A percentile compares a stretch with the other conserved stretches of the same genome.
These are phyloP conservation scores for Seira musarum DNA, from an alignment of 2,888 invertebrate genomes.

Conservation along the genomic window DNA sequence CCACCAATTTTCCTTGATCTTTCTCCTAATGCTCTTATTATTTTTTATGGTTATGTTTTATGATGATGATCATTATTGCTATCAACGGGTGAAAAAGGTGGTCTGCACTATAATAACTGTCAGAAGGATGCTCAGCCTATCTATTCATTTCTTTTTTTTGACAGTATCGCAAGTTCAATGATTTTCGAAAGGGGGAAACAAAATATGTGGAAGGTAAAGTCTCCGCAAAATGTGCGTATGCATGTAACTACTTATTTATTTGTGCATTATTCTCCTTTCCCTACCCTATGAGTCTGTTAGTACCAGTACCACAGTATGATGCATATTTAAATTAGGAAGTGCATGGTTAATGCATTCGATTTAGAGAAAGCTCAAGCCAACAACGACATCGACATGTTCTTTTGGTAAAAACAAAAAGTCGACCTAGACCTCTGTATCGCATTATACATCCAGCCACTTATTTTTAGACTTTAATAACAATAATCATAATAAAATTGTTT, in stretches of 20 bases:
- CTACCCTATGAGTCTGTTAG: too few species aligned
- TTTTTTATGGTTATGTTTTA: conserved; percentile 12
- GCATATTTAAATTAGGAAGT: too few species aligned
- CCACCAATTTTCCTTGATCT: background rate
- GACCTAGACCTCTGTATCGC: conserved; percentile 1
- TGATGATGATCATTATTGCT: background rate
- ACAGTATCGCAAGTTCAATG: background rate
- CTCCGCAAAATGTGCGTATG: too few species aligned
- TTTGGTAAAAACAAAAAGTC: background rate
- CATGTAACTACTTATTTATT: too few species aligned
- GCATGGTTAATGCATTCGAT: too few species aligned
- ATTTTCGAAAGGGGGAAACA: background rate
- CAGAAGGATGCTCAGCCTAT: background rate
- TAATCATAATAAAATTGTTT: conserved; percentile 8
- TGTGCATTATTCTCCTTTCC: too few species aligned
- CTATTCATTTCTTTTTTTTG: background rate
- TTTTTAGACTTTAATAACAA: conserved; percentile 12
- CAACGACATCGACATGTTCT: too few species aligned
- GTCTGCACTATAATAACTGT: background rate
- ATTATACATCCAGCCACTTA: background rate
- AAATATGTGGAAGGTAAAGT: too few species aligned
- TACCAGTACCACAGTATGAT: too few species aligned
- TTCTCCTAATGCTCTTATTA: background rate
- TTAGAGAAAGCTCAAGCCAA: too few species aligned
- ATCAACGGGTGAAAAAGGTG: background rate